phyloP scores from a whole-genome alignment of 2,113 vertebrate species.

The Delphinapterus leucas region DNA sequence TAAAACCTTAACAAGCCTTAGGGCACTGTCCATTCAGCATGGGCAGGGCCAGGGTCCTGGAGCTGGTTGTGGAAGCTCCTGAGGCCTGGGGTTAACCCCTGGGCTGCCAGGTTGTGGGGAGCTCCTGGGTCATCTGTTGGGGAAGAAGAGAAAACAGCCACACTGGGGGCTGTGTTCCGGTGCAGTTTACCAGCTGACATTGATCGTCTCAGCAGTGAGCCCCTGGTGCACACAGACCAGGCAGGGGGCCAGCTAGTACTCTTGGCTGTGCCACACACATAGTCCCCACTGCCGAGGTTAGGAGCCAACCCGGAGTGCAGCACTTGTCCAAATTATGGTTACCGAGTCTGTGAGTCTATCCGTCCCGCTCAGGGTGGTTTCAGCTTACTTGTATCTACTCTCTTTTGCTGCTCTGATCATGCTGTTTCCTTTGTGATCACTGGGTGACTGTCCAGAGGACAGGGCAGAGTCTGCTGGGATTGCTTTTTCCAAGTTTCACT shows the following conservation, averaged over 20 bases:
- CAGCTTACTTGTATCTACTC: too few species aligned
- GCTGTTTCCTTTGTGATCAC: background rate
- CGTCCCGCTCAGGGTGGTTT: background rate
- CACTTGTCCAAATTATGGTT: background rate
- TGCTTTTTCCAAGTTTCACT: background rate
- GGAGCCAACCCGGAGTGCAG: background rate
- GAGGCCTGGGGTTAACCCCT: background rate
- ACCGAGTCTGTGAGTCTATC: accelerated
- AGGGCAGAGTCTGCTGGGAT: background rate
- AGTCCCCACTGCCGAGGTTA: background rate
- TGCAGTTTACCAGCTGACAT: background rate
- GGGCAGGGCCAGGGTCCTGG: background rate
- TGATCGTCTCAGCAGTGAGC: background rate
- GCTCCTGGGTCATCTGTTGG: background rate
- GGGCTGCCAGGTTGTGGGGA: background rate
- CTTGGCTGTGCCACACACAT: background rate
- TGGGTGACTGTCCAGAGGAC: background rate
- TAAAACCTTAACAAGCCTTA: background rate
- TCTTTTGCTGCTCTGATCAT: background rate
- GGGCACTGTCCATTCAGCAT: background rate
- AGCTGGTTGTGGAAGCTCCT: background rate
- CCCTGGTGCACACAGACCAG: too few species aligned
- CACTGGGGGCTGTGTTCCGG: background rate
- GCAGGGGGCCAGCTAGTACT: too few species aligned
- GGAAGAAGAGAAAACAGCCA: background rate